These are phyloP conservation scores for Cosmia pyralina DNA, from an alignment of 2,888 invertebrate species.

Conservation along the genomic window DNA sequence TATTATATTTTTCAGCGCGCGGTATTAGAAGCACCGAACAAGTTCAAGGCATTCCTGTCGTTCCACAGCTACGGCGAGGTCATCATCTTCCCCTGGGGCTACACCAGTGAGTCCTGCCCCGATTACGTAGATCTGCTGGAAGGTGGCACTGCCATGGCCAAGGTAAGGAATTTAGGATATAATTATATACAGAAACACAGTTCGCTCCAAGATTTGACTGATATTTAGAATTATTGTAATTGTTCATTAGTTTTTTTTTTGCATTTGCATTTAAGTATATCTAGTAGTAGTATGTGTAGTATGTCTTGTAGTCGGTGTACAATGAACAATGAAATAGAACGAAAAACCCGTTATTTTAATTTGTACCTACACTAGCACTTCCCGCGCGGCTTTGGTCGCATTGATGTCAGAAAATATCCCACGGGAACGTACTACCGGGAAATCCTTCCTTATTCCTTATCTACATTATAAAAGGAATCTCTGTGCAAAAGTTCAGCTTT, in stretches of 20 bases:
- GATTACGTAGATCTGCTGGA: constrained; percentile 84
- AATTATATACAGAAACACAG: neutral
- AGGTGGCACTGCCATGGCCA: constrained; percentile 85
- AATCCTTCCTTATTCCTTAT: no score
- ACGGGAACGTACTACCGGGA: no score
- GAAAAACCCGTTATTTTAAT: neutral
- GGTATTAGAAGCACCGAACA: constrained; percentile 68
- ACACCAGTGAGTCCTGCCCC: constrained; percentile 82
- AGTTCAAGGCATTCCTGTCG: constrained; percentile 85
- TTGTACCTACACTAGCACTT: no score
- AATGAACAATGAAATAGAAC: no score
- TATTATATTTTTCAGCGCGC: constrained; percentile 69
- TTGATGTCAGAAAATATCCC: no score
- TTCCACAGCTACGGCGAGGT: constrained; percentile 87
- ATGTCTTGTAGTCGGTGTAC: no score
- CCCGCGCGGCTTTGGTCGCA: no score
- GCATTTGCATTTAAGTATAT: no score
- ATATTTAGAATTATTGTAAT: neutral
- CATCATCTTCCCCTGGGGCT: constrained; percentile 87
- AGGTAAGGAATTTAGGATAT: constrained; percentile 70
- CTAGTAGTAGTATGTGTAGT: no score
- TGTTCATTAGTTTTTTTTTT: neutral
- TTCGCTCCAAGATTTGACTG: neutral
- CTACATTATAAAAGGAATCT: no score
- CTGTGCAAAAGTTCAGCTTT: no score